phyloP scores from a whole-genome alignment of 2,888 invertebrate species.

The Nudaria mundana region DNA sequence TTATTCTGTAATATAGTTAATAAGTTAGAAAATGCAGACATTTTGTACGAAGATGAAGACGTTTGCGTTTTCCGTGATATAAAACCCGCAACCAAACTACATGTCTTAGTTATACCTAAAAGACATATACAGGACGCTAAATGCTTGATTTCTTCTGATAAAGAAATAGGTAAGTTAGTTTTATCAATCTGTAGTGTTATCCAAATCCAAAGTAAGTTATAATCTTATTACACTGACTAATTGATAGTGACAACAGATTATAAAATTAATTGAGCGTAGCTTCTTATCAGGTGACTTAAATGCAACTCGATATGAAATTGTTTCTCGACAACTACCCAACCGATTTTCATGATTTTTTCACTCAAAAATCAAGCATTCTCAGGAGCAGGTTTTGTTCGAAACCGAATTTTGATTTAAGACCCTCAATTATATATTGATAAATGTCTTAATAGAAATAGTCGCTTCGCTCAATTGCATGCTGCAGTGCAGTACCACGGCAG shows the following conservation, averaged over 20 bases:
- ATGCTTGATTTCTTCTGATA: conserved; percentile 83
- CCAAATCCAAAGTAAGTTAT: neutral
- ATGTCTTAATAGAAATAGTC: no score
- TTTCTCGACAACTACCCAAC: no score
- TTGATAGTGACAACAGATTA: neutral
- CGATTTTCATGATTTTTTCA: no score
- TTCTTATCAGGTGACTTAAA: no score
- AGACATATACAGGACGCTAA: conserved; percentile 89
- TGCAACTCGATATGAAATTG: no score
- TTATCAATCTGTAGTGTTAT: neutral
- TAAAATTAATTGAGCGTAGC: no score
- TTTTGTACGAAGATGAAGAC: conserved; percentile 87
- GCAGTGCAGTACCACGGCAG: no score
- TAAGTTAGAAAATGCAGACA: conserved; percentile 81
- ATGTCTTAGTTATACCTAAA: conserved; percentile 89
- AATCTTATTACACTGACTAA: neutral
- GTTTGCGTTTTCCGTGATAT: conserved; percentile 91
- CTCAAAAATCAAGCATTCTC: no score
- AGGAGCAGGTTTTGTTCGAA: no score
- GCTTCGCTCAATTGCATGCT: no score
- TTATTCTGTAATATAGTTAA: conserved; percentile 88
- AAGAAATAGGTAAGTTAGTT: conserved; percentile 83
- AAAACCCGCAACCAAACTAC: conserved; percentile 89
- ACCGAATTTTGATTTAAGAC: no score
- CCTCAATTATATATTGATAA: no score